Conservation (phyloP, 2,888 invertebrate species). For the Nematopogon swammerdamellus region DNA sequence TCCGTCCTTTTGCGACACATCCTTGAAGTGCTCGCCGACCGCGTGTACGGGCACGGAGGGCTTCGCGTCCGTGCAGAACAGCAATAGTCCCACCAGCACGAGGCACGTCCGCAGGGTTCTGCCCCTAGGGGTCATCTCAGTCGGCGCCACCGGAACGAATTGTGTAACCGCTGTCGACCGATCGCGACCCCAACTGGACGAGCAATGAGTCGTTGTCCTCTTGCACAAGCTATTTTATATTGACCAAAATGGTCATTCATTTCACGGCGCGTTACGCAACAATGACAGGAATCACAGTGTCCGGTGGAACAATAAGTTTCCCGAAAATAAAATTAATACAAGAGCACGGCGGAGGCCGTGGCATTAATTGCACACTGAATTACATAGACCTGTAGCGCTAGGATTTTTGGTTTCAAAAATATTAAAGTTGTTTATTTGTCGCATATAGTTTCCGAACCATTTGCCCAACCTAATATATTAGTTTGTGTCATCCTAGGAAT, state of each 20-base stretch:
- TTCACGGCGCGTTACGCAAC: constrained; percentile 45
- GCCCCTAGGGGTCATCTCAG: constrained; percentile 30
- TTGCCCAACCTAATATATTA: no score
- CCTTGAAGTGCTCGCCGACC: constrained; percentile 45
- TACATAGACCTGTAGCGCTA: no score
- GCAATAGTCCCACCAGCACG: constrained; percentile 20
- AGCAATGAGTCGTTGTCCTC: constrained; percentile 28
- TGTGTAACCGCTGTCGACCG: no score
- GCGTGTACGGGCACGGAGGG: constrained; percentile 41
- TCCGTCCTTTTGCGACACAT: constrained; percentile 37
- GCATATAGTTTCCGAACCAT: no score
- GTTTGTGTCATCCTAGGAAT: no score
- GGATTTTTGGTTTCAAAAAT: no score
- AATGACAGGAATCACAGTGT: constrained; percentile 51
- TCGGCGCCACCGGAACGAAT: not conserved
- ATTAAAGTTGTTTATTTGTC: no score
- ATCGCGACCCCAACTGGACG: constrained; percentile 7
- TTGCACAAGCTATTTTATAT: constrained; percentile 44
- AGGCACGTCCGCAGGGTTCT: constrained; percentile 21
- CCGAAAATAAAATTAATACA: constrained; percentile 17
- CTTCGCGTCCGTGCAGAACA: constrained; percentile 24
- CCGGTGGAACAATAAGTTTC: constrained; percentile 32
- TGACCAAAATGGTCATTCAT: constrained; percentile 32
- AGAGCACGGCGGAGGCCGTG: constrained; percentile 34
- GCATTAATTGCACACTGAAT: constrained; percentile 18